A percentile compares a stretch with the other conserved stretches of the same genome.
Conservation (phyloP, 1,140 invertebrate genomes). For the Laupala kohalensis region DNA sequence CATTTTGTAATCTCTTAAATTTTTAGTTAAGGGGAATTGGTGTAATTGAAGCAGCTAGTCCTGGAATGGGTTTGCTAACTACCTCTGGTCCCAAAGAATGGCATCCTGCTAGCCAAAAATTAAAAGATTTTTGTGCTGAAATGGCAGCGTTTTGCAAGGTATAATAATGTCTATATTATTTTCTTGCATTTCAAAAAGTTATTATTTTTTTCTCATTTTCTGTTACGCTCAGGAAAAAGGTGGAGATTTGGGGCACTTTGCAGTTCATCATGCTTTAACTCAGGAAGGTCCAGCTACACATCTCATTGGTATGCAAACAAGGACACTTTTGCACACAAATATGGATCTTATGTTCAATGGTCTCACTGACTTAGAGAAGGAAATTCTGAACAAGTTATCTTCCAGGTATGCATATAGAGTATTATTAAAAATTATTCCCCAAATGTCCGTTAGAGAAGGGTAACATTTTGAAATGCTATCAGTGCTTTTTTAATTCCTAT, state of each 20-base stretch:
- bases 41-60: slow-evolving; percentile 67
- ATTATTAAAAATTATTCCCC: too few relatives aligned
- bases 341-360: slow-evolving; percentile 9
- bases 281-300: slow-evolving; percentile 37
- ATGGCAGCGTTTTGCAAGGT: slow-evolving; percentile 52
- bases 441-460: too few relatives aligned
- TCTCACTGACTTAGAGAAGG: background rate
- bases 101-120: slow-evolving; percentile 63
- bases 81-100: slow-evolving; percentile 59
- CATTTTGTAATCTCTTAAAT: background rate
- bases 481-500: too few relatives aligned
- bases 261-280: slow-evolving; percentile 47
- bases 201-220: background rate
- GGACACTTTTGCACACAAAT: slow-evolving; percentile 1
- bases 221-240: slow-evolving; percentile 33
- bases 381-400: background rate
- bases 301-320: slow-evolving; percentile 8
- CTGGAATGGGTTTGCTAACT: slow-evolving; percentile 70
- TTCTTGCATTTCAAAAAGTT: background rate
- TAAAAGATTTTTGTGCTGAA: slow-evolving; percentile 46
- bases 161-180: too few relatives aligned
- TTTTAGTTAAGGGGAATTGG: slow-evolving; percentile 54
- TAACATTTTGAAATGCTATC: too few relatives aligned
- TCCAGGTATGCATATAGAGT: slow-evolving; percentile 7
- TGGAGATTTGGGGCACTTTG: slow-evolving; percentile 55